Evolutionary conservation across 2,888 invertebrate species (phyloP).

Genomic region (Troides aeacus): DNA sequence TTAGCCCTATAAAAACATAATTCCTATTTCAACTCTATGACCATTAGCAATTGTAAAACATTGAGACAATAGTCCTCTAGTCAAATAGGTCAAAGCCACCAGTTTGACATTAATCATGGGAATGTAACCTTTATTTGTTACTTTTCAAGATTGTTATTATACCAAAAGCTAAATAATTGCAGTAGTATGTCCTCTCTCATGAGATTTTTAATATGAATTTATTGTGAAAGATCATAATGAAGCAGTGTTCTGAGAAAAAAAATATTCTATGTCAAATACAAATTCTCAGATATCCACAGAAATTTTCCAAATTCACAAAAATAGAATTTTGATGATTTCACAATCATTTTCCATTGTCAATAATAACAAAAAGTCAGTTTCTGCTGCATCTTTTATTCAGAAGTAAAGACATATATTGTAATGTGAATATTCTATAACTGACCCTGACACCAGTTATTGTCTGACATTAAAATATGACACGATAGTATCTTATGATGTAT

Average conservation of each 20-base stretch:
- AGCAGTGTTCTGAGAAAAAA: not conserved
- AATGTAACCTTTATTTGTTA: constrained; percentile 21
- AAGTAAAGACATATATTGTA: too few species aligned
- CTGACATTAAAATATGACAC: not conserved
- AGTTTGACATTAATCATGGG: constrained; percentile 18
- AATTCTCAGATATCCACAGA: too few species aligned
- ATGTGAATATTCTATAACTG: too few species aligned
- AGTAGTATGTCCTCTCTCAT: not conserved
- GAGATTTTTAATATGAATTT: not conserved
- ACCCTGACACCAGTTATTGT: too few species aligned
- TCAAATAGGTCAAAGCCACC: constrained; percentile 48
- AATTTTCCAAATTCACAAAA: too few species aligned
- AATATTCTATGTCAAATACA: too few species aligned
- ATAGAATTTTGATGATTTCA: too few species aligned
- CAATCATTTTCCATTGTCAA: too few species aligned
- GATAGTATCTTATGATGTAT: not conserved
- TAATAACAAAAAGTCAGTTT: too few species aligned
- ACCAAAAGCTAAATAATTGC: not conserved
- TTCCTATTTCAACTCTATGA: constrained; percentile 35
- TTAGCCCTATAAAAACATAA: constrained; percentile 29
- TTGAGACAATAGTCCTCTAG: constrained; percentile 43
- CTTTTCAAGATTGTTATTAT: constrained; percentile 14
- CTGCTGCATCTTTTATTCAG: too few species aligned
- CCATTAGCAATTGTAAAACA: constrained; percentile 42
- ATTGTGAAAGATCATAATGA: not conserved